These are phyloP conservation scores for Falcaria lacertinaria DNA, from an alignment of 2,888 invertebrate species.

Conservation along the genomic window DNA sequence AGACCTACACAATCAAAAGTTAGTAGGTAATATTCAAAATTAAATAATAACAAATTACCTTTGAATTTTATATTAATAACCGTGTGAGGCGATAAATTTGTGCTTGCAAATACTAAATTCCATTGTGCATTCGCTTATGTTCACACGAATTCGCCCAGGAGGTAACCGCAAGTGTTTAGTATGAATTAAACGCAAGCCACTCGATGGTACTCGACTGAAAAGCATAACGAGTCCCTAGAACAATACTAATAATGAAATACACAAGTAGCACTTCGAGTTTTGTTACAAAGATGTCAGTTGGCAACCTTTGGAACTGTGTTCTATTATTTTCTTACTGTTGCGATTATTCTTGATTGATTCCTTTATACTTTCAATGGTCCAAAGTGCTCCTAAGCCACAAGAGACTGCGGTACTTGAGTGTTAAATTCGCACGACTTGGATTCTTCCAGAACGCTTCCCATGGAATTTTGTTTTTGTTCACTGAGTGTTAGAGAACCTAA, in stretches of 20 bases:
- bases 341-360: conserved; percentile 57
- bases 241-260: conserved; percentile 62
- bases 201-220: conserved; percentile 42
- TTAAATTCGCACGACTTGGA: conserved; percentile 37
- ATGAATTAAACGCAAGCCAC: conserved; percentile 44
- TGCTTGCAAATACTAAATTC: no score
- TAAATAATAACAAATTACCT: no score
- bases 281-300: conserved; percentile 64
- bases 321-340: conserved; percentile 70
- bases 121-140: no score
- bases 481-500: neutral
- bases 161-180: conserved; percentile 16
- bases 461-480: conserved; percentile 2
- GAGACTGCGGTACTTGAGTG: conserved; percentile 15
- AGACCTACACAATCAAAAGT: no score
- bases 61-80: no score
- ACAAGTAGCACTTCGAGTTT: conserved; percentile 57
- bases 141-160: conserved; percentile 23
- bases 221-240: conserved; percentile 49
- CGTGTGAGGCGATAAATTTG: no score
- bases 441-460: conserved; percentile 29
- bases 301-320: conserved; percentile 43
- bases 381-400: conserved; percentile 47
- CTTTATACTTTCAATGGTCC: conserved; percentile 42
- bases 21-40: no score